Percentiles rank a stretch among this genome's conserved stretches.
Conservation (phyloP, 2,888 invertebrate genomes). For the Dicyrtomina minuta region DNA sequence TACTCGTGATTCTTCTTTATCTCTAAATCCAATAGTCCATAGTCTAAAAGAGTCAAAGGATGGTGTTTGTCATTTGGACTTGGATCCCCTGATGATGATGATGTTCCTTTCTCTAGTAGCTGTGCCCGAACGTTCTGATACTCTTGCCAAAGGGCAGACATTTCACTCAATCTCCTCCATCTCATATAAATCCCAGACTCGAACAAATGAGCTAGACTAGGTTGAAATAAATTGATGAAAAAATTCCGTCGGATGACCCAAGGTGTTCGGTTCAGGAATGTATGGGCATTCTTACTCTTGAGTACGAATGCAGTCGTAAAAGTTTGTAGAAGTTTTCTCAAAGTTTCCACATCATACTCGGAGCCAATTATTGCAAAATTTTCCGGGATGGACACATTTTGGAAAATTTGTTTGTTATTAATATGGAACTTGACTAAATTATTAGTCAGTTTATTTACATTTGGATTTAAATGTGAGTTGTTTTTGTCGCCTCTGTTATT, state of each 20-base stretch:
- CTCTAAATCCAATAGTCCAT: conserved; percentile 11
- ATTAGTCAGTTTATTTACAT: too few species aligned
- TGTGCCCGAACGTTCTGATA: too few species aligned
- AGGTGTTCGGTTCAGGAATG: conserved; percentile 16
- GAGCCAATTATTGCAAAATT: conserved; percentile 22
- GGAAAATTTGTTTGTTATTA: too few species aligned
- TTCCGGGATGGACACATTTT: conserved; percentile 13
- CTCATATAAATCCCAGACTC: conserved; percentile 14
- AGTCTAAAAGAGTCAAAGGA: conserved; percentile 7
- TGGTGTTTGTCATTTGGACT: not conserved
- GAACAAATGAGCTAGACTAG: conserved; percentile 2
- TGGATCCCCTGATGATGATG: not conserved
- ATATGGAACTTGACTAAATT: too few species aligned
- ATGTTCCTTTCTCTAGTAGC: not conserved
- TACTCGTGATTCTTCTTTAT: conserved; percentile 6
- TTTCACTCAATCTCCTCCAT: conserved; percentile 15
- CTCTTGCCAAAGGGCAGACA: too few species aligned
- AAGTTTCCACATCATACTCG: conserved; percentile 17
- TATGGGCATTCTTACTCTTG: conserved; percentile 11
- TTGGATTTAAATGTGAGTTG: not conserved
- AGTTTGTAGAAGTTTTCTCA: conserved; percentile 15
- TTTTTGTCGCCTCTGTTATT: not conserved
- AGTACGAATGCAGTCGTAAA: conserved; percentile 21
- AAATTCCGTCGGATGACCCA: conserved; percentile 15
- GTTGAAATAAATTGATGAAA: conserved; percentile 6